Evolutionary conservation across 2,888 invertebrate genomes (phyloP), one percentile per base, ranked within the genome.

Genomic region (Aricia artaxerxes): DNA sequence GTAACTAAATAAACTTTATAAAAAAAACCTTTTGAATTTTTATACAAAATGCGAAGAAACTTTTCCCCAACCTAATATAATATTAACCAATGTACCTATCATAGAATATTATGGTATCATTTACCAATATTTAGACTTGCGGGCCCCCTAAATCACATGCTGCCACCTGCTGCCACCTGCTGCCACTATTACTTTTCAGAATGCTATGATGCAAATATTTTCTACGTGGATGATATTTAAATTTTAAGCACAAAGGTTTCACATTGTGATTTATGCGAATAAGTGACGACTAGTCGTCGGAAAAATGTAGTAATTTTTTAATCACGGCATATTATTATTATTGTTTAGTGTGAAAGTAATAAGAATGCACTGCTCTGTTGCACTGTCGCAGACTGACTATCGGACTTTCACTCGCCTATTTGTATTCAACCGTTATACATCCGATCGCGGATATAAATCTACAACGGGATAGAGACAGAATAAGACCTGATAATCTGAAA

Each of bases 371-470:
- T 53, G 75, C 31, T 76, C 57, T 75, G 49, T 24, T 53, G 69
- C 72, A 78, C 57, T 57, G 72, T 84, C 82, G 79, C 85, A 84
- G 83, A 86, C 85, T 88, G 87, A 85, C 87, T 84, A 84, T 83
- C 85, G 80, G 84, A 93, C 93, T 93, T 93, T 93, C 93, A 91
- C 93, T 91, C 82, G 85, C 85, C 88, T 87, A 89, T 91, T 90
- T 88, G 87, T 89, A 89, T 89, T 88, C 86, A 86, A 86, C 86
- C 85, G 86, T 87, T 90, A 90, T 89, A 89, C 87, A 88, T 90
- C 88, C 87, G 87, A 89, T 90, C 88, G 87, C 88, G 88, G 89
- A 89, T 90, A 88, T 87, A 84, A 86, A 86, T 88, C 87, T 83
- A 80, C 79, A 79, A 79, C 75, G 75, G 75, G 49, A 69, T 69